Evolutionary conservation across 1,140 invertebrate genomes (phyloP), one percentile per base, ranked within the genome.

Genomic region (Linepithema humile): DNA sequence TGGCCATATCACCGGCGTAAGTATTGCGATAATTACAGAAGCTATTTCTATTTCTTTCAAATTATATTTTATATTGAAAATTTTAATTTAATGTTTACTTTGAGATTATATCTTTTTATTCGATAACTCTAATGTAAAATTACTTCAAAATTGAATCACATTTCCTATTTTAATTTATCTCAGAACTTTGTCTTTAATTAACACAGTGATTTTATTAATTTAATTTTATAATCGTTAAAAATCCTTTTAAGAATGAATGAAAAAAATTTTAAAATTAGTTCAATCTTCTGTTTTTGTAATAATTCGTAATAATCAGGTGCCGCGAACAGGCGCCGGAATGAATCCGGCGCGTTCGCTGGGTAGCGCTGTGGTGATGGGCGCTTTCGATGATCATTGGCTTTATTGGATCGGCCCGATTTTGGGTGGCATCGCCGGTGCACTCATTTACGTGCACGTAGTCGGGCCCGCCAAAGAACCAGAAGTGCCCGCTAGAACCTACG

Each of bases 261-360:
- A 20, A 62, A 15, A 62, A 35, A n/a, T 35, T 69, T 12, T 29
- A 32, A 6, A 72, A 26, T 72, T 53, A 35, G 20, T 40, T 55
- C 23, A 9, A 7, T 20, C 10, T 57, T 62, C 6, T 3, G 0
- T 17, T 55, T 72, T 59, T 6, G 3, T 26, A 43, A 43, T 32
- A 9, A 17, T 45, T 23, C 29, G 26, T 57, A 20, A 70, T 55
- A 23, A 84, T 77, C 12, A 96, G 96, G 94, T 96, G 74, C 96
- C 96, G 84, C 97, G 97, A 92, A 98, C 98, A 3, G 97, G 98
- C 57, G 96, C 97, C 23, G 97, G 97, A 84, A 98, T 99, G 97
- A 99, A 99, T 94, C 97, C 98, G 0, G 98, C 98, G 0, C 95
- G 98, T 77, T 97, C 97, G 35, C 96, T 98, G 90, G 98, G 98